These are phyloP conservation scores for Dicrurus megarhynchus DNA, from an alignment of 2,113 vertebrate species.

Conservation along the genomic window DNA sequence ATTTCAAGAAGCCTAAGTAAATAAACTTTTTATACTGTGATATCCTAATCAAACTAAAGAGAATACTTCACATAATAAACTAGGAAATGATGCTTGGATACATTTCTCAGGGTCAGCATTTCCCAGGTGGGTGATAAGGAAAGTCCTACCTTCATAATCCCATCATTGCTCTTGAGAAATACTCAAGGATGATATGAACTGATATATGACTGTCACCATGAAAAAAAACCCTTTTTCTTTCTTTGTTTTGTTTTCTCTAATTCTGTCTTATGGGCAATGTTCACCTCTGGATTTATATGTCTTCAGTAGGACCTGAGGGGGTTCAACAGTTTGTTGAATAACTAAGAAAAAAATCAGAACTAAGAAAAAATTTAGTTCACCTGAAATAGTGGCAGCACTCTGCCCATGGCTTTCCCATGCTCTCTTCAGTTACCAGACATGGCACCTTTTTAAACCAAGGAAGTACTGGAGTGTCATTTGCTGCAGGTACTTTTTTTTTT, in stretches of 20 bases:
- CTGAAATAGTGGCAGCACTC: background rate
- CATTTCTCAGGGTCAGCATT: background rate
- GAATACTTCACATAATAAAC: background rate
- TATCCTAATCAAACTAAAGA: background rate
- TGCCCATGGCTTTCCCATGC: background rate
- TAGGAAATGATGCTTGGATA: background rate
- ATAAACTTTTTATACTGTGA: background rate
- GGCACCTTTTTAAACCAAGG: background rate
- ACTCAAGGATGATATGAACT: background rate
- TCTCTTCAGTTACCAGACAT: background rate
- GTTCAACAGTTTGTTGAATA: background rate
- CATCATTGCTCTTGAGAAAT: background rate
- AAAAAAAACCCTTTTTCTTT: background rate
- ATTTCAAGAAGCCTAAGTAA: background rate
- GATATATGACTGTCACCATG: background rate
- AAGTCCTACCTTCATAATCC: background rate
- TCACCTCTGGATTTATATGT: background rate
- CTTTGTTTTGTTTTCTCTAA: constrained; percentile 16
- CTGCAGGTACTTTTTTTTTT: background rate
- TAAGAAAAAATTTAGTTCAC: background rate
- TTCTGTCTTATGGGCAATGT: background rate
- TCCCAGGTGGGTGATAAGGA: background rate
- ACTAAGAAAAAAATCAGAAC: background rate
- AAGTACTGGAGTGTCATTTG: background rate
- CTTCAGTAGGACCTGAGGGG: background rate